Percentiles rank a stretch among this genome's conserved stretches.
Conservation (phyloP, 2,113 vertebrate species). For the Mirza zaza region DNA sequence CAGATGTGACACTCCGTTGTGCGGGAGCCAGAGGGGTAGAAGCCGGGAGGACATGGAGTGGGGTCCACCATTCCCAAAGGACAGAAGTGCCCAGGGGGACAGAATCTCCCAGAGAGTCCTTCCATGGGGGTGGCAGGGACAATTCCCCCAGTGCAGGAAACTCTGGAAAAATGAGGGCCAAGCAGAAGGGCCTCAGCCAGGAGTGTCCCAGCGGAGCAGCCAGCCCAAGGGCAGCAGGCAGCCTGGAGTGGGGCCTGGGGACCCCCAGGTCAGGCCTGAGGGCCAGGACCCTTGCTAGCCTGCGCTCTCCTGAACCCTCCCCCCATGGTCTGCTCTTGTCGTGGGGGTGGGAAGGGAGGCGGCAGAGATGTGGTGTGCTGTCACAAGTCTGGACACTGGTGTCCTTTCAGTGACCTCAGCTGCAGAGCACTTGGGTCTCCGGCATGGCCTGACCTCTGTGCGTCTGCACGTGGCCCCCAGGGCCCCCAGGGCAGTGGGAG, state of each 20-base stretch:
- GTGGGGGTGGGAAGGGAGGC: neutral
- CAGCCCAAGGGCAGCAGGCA: too few species aligned
- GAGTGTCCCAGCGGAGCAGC: rapidly evolving
- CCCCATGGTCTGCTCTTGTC: rapidly evolving
- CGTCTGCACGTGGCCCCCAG: neutral
- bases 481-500: too few species aligned
- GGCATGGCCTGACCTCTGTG: neutral
- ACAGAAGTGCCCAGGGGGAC: conserved; percentile 86
- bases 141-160: conserved; percentile 84
- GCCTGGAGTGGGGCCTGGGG: too few species aligned
- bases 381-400: neutral
- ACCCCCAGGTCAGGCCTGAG: neutral
- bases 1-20: conserved; percentile 87
- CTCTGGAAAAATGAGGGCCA: conserved; percentile 62
- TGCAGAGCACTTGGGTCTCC: neutral
- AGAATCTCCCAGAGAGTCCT: conserved; percentile 84
- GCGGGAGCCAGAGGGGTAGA: conserved; percentile 81
- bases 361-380: neutral
- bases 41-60: conserved; percentile 86
- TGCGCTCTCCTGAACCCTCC: neutral
- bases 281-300: neutral
- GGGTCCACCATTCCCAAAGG: conserved; percentile 84
- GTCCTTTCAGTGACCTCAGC: neutral
- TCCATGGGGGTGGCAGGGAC: conserved; percentile 80
- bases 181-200: neutral